Percentiles rank a stretch among this genome's conserved stretches.
Conservation (phyloP, 2,888 invertebrate species). For the Acanthopleura granulata region DNA sequence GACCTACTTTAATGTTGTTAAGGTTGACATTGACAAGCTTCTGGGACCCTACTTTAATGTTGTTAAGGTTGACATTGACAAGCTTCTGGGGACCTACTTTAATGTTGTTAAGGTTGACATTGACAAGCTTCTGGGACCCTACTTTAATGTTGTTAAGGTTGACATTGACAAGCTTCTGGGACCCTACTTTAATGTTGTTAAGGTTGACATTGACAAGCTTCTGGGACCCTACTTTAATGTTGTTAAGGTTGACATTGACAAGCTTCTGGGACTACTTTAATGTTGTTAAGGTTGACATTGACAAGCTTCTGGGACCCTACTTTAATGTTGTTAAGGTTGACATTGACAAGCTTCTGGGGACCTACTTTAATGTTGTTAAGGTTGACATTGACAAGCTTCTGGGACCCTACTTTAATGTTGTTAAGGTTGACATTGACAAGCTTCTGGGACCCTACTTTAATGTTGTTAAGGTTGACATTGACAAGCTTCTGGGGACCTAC, state of each 20-base stretch:
- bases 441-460: slow-evolving; percentile 84
- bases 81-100: slow-evolving; percentile 79
- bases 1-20: slow-evolving; percentile 99
- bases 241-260: slow-evolving; percentile 96
- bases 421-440: slow-evolving; percentile 93
- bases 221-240: slow-evolving; percentile 93
- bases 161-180: slow-evolving; percentile 76
- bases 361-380: slow-evolving; percentile 99
- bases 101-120: slow-evolving; percentile 99
- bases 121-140: slow-evolving; percentile 71
- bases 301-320: slow-evolving; percentile 72
- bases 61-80: slow-evolving; percentile 96
- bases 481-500: slow-evolving; percentile 73
- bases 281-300: slow-evolving; percentile 99
- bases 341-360: slow-evolving; percentile 74
- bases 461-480: slow-evolving; percentile 99
- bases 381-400: slow-evolving; percentile 82
- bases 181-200: slow-evolving; percentile 99
- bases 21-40: slow-evolving; percentile 86
- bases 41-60: slow-evolving; percentile 93
- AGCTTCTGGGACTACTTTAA: slow-evolving; percentile 82
- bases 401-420: slow-evolving; percentile 98
- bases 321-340: slow-evolving; percentile 99
- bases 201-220: slow-evolving; percentile 86
- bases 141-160: slow-evolving; percentile 99